These are phyloP conservation scores for Nemopilema nomurai DNA, from an alignment of 30 jellyfish, hydroid and myxozoan genomes.

Conservation along the genomic window DNA sequence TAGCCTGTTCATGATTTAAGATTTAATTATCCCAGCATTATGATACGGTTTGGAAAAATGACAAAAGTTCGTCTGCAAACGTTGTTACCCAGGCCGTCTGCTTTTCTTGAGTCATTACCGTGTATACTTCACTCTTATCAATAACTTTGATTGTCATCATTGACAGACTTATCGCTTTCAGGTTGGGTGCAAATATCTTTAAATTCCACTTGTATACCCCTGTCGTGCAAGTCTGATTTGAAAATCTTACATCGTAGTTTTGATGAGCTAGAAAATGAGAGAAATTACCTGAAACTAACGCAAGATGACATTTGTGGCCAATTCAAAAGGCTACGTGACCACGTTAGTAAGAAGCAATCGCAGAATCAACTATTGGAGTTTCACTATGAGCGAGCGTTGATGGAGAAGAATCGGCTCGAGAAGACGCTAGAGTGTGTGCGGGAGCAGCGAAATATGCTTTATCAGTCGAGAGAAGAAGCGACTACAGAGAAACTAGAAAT, in stretches of 20 bases:
- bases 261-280: conserved; percentile 40
- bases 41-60: no score
- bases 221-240: no score
- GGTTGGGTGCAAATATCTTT: no score
- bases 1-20: no score
- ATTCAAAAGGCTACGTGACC: background rate
- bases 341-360: conserved; percentile 14
- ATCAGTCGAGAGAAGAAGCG: conserved; percentile 40
- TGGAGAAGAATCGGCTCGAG: conserved; percentile 18
- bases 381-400: conserved; percentile 14
- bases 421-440: conserved; percentile 34
- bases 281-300: conserved; percentile 17
- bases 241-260: conserved; percentile 9
- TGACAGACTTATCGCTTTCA: no score
- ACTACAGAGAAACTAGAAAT: conserved; percentile 15
- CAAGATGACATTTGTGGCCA: conserved; percentile 29
- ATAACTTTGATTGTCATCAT: no score
- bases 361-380: conserved; percentile 24
- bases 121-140: no score
- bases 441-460: conserved; percentile 40
- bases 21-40: no score
- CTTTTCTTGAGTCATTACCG: no score
- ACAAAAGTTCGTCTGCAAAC: no score
- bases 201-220: no score
- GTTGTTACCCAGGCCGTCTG: no score